Evolutionary conservation across 2,113 vertebrate species (phyloP).

Genomic region (Oreochromis niloticus): DNA sequence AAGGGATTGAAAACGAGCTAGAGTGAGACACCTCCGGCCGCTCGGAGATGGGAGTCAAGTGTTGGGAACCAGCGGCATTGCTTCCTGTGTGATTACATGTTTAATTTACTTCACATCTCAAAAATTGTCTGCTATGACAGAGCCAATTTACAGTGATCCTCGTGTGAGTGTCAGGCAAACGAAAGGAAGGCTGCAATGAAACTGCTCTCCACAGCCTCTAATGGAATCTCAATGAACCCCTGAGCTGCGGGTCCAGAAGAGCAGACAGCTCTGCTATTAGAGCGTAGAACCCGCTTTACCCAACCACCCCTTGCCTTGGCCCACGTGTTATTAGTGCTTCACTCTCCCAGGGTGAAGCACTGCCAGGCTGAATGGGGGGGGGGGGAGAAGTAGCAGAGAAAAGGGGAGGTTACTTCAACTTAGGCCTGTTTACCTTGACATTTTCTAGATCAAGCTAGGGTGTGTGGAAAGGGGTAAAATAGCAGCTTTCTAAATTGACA

Average conservation of each 20-base stretch:
- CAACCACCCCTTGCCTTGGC: constrained; percentile 38
- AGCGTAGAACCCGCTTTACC: constrained; percentile 50
- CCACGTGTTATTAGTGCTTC: constrained; percentile 68
- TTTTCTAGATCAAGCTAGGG: constrained; percentile 52
- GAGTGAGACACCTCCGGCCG: constrained; percentile 19
- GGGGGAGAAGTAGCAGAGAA: background rate
- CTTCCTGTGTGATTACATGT: constrained; percentile 71
- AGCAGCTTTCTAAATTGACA: constrained; percentile 66
- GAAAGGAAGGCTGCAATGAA: constrained; percentile 39
- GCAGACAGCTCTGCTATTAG: constrained; percentile 66
- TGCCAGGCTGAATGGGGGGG: background rate
- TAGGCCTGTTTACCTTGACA: constrained; percentile 63
- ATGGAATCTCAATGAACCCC: constrained; percentile 75
- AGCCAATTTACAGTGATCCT: constrained; percentile 72
- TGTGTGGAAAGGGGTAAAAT: constrained; percentile 18
- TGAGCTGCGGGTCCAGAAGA: constrained; percentile 36
- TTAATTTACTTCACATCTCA: constrained; percentile 74
- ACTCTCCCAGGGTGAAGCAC: constrained; percentile 44
- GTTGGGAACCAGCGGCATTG: constrained; percentile 8
- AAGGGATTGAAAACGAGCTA: constrained; percentile 23
- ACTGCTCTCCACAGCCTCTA: constrained; percentile 49
- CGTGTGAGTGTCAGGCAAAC: constrained; percentile 64
- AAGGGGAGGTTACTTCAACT: constrained; percentile 59
- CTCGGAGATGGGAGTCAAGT: constrained; percentile 14
- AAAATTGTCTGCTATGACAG: constrained; percentile 69